Base-by-base conservation (phyloP, 2,888 invertebrate species). In the Morpho achilles region DNA sequence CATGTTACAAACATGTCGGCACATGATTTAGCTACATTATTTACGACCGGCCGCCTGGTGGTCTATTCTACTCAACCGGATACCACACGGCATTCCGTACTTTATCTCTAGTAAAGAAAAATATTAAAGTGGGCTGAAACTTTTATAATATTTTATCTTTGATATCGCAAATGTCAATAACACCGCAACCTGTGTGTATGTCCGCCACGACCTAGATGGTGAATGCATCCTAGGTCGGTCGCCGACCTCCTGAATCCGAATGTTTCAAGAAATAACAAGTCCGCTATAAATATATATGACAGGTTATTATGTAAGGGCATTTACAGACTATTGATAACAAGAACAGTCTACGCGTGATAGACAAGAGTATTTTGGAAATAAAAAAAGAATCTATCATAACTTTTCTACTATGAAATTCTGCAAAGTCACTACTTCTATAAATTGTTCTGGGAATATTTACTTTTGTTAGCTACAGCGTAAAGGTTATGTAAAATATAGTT, bases 181-280 rank as follows among this genome's bases (percentile, higher is more conserved):
- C 23, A 39, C 7, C 7, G 22, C 22, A 40, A 22, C 8, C 39
- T 7, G 22, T 40, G 7, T 10, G 45, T 41, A 46, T 23, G 32
- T 39, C 8, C 16, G 16, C 41, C 9, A 8, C 56, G 56, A 60
- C 56, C 60, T 56, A 60, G 52, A 10, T 41, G 58, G 41, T 53
- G 23, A 53, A 39, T 47, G 59, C 60, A 61, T 63, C 63, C 61
- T 63, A 63, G 63, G 61, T 44, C 61, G 63, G 63, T 51, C 61
- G 42, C 50, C 53, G 53, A 61, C 52, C 62, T 32, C 32, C 54
- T 16, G 53, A 23, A 49, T 49, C 23, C 49, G n/a, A 40, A 47
- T 9, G 40, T 53, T 53, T 53, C 7, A 40, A 53, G 43, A 61
- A 52, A 59, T 50, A 59, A 22, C 47, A n/a, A 22, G 50, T 39